Percentiles rank a stretch among this genome's conserved stretches.
phyloP scores from a whole-genome alignment of 2,888 invertebrate genomes.

The Plebejus anna region DNA sequence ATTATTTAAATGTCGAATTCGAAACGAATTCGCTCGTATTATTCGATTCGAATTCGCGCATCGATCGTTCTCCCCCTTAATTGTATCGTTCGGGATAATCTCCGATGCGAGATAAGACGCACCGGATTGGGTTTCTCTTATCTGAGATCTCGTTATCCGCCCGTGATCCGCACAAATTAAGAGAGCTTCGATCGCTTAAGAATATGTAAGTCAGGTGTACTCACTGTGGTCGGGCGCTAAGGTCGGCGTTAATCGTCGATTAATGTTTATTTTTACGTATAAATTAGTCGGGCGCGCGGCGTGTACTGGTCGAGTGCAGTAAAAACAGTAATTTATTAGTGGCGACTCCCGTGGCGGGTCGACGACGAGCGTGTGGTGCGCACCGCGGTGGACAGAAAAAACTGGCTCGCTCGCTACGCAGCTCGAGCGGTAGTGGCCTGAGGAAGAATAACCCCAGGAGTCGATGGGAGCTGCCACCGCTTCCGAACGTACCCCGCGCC shows the following conservation, averaged over 20 bases:
- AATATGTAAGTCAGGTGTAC: constrained; percentile 63
- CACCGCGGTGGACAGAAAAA: constrained; percentile 82
- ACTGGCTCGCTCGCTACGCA: constrained; percentile 79
- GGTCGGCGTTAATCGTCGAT: constrained; percentile 71
- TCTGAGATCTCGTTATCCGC: constrained; percentile 33
- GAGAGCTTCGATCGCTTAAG: constrained; percentile 58
- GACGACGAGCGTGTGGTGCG: constrained; percentile 82
- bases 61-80: constrained; percentile 44
- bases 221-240: constrained; percentile 74
- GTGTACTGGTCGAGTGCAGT: constrained; percentile 78
- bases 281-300: constrained; percentile 75
- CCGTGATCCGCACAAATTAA: constrained; percentile 44
- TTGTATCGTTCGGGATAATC: constrained; percentile 35
- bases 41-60: constrained; percentile 37
- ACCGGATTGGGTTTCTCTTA: constrained; percentile 29
- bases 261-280: constrained; percentile 77
- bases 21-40: constrained; percentile 30
- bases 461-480: constrained; percentile 80
- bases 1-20: background rate
- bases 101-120: constrained; percentile 31
- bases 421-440: constrained; percentile 80
- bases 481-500: constrained; percentile 75
- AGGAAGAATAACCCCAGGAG: constrained; percentile 81
- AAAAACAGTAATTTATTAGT: constrained; percentile 81
- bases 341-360: constrained; percentile 83